Conservation (phyloP, 2,888 invertebrate genomes). For the Charanyca ferruginea region DNA sequence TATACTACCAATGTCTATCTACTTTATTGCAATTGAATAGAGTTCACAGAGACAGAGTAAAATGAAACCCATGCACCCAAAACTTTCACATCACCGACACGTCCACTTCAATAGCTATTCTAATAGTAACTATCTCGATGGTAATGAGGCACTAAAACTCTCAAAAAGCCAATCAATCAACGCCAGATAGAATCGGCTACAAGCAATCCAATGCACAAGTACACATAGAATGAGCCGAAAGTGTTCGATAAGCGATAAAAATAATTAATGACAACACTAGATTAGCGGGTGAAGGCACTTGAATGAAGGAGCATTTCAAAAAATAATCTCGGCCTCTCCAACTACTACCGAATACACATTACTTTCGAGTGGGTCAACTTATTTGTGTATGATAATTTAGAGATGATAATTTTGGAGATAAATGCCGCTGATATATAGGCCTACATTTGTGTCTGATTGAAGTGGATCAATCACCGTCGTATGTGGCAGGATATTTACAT, state of each 20-base stretch:
- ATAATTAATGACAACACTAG: constrained; percentile 90
- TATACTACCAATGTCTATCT: not conserved
- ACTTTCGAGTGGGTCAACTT: constrained; percentile 88
- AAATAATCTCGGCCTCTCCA: constrained; percentile 90
- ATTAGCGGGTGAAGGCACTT: constrained; percentile 88
- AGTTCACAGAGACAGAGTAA: not conserved
- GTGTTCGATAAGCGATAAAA: constrained; percentile 90
- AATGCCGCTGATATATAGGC: constrained; percentile 46
- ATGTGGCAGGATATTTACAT: not conserved
- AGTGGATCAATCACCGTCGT: constrained; percentile 20
- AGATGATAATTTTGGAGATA: constrained; percentile 66
- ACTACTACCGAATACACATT: constrained; percentile 85
- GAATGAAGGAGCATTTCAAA: constrained; percentile 90
- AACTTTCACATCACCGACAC: constrained; percentile 9
- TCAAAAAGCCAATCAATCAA: constrained; percentile 68
- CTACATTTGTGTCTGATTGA: constrained; percentile 39
- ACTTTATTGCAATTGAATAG: not conserved
- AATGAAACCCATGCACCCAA: too few relatives aligned
- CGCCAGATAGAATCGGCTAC: constrained; percentile 69
- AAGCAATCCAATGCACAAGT: constrained; percentile 79
- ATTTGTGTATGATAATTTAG: constrained; percentile 83
- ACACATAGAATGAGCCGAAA: constrained; percentile 82
- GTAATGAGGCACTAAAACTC: constrained; percentile 51
- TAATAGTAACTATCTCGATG: constrained; percentile 30
- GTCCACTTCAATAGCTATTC: constrained; percentile 38